Evolutionary conservation across 2,113 vertebrate species (phyloP), one percentile per base, ranked within the genome.

Genomic region (Xiphophorus hellerii): DNA sequence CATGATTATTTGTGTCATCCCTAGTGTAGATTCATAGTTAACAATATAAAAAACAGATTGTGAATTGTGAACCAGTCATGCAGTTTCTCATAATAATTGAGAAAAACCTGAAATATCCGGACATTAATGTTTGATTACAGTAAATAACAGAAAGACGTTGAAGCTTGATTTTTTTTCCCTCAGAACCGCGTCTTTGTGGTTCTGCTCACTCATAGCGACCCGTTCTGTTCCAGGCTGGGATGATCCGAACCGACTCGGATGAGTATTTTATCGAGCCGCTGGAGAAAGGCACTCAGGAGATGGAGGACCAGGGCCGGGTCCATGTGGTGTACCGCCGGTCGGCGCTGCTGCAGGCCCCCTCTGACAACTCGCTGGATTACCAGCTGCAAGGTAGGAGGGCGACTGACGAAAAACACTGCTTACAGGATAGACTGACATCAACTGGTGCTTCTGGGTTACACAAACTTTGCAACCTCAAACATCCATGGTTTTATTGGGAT

Each of bases 251-350:
- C 0, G 95, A 97, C 77, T 91, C 94, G 8, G 97, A 98, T 30
- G 98, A 99, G 54, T 99, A 96, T 93, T 98, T 99, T 93, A 99
- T 99, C 39, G 98, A 99, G 89, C 98, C 98, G 9, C 90, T 99
- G 94, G 96, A 98, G 88, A 95, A 93, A 89, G 98, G 97, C 1
- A 95, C 96, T 60, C 96, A 98, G 77, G 95, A 96, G 89, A 94
- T 97, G 30, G 97, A 99, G 91, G 96, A 96, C 67, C 94, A 90
- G 62, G 98, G 98, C 31, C 91, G 98, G 69, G 92, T 97, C 85
- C 98, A 99, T 42, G 92, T 98, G 91, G 96, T 99, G 62, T 99
- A 99, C 93, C 94, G 96, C 92, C 92, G 97, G 62, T 96, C 98
- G 0, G 95, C 96, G 1, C 71, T 95, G n/a, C 90, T 83, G 7